Percentiles rank a stretch among this genome's conserved stretches.
Conservation (phyloP, 2,888 invertebrate genomes). For the Oligia latruncula region DNA sequence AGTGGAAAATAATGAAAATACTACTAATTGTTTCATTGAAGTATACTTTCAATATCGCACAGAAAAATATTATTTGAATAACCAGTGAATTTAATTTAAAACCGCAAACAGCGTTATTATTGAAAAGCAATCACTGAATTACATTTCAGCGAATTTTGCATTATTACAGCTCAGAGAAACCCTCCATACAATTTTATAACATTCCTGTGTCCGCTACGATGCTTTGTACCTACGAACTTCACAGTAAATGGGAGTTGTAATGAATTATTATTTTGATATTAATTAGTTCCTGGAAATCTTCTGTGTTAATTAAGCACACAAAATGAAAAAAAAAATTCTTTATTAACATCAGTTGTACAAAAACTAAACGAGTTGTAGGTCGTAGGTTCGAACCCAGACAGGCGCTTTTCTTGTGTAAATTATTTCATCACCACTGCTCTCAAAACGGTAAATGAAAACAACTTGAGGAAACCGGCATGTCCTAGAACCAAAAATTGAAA, state of each 20-base stretch:
- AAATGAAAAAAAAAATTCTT: not conserved
- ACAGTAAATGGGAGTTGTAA: not conserved
- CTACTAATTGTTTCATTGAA: not conserved
- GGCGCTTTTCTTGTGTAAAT: too few relatives aligned
- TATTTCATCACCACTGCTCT: too few relatives aligned
- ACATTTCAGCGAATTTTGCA: slow-evolving; percentile 7
- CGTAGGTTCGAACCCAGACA: too few relatives aligned
- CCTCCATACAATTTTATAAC: slow-evolving; percentile 6
- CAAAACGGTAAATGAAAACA: too few relatives aligned
- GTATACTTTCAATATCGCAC: not conserved
- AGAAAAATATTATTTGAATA: slow-evolving; percentile 6
- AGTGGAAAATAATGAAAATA: not conserved
- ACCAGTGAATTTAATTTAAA: slow-evolving; percentile 18
- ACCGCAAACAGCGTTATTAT: slow-evolving; percentile 5
- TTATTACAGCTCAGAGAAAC: not conserved
- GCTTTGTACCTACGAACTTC: slow-evolving; percentile 8
- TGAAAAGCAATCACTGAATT: slow-evolving; percentile 17
- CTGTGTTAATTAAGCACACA: not conserved
- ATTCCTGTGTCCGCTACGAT: not conserved
- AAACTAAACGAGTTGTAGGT: too few relatives aligned
- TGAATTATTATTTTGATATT: slow-evolving; percentile 6
- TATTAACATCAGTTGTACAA: too few relatives aligned
- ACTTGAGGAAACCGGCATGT: too few relatives aligned
- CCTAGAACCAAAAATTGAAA: too few relatives aligned
- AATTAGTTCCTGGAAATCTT: not conserved